phyloP scores from a whole-genome alignment of 2,113 vertebrate genomes.

The Pundamilia nyererei region DNA sequence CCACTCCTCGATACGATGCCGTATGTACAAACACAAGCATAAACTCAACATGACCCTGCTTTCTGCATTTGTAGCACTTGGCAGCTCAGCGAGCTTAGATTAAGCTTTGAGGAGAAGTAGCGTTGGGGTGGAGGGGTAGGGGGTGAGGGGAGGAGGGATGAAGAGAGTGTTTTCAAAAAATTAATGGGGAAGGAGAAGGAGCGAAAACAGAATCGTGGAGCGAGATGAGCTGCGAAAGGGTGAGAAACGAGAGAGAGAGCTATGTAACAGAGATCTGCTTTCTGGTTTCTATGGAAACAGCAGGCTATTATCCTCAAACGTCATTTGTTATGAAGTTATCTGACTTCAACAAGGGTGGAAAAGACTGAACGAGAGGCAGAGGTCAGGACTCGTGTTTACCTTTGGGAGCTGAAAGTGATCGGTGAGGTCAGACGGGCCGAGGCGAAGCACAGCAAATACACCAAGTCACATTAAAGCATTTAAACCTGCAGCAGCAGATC shows the following conservation, averaged over 20 bases:
- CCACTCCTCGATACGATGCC: background rate
- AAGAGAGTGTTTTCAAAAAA: background rate
- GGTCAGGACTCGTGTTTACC: conserved; percentile 8
- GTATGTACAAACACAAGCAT: conserved; percentile 33
- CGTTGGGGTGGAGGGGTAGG: background rate
- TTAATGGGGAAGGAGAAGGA: background rate
- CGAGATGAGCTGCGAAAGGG: background rate
- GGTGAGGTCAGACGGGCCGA: background rate
- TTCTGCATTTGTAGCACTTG: conserved; percentile 43
- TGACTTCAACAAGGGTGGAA: background rate
- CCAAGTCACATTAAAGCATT: background rate
- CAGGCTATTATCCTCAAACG: conserved; percentile 40
- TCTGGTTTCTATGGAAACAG: conserved; percentile 64
- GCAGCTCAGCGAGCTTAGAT: conserved; percentile 47
- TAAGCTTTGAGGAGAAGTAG: conserved; percentile 38
- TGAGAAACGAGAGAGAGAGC: background rate
- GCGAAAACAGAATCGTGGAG: background rate
- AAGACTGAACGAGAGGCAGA: background rate
- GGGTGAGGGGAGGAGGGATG: background rate
- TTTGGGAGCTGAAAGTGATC: background rate
- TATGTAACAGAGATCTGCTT: conserved; percentile 29
- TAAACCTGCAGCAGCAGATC: background rate
- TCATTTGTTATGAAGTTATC: conserved; percentile 43
- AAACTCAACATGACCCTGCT: conserved; percentile 55
- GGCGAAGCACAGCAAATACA: background rate